Percentiles rank a stretch among this genome's conserved stretches.
Conservation (phyloP, 1,140 invertebrate genomes). For the Triops longicaudatus region DNA sequence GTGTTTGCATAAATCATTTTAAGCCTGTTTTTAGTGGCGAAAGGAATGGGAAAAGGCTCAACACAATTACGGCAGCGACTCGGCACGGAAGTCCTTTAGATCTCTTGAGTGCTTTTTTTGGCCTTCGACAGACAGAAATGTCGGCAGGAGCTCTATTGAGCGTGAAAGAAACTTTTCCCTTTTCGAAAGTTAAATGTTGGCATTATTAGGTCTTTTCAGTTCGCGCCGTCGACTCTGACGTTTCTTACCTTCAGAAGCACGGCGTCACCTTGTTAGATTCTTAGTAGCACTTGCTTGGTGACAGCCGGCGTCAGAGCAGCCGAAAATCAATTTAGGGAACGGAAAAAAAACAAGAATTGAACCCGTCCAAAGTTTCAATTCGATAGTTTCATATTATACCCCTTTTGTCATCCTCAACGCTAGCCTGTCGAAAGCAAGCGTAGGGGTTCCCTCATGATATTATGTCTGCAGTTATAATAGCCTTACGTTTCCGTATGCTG, state of each 20-base stretch:
- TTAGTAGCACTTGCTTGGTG: conserved; percentile 1
- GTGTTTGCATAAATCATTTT: conserved; percentile 8
- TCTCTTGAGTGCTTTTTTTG: background rate
- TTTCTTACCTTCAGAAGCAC: background rate
- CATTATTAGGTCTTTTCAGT: conserved; percentile 4
- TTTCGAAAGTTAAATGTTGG: background rate
- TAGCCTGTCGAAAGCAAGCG: background rate
- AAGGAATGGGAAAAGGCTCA: conserved; percentile 2
- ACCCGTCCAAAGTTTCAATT: background rate
- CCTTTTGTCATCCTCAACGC: background rate
- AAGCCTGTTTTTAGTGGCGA: background rate
- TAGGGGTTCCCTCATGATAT: no score
- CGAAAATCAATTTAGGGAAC: background rate
- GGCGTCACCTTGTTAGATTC: conserved; percentile 6
- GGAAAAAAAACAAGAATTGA: background rate
- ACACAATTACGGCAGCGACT: background rate
- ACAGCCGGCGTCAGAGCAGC: background rate
- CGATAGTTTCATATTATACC: background rate
- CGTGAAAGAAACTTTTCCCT: conserved; percentile 3
- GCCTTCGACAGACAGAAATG: background rate
- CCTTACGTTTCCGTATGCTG: background rate
- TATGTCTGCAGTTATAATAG: no score
- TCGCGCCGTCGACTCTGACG: background rate
- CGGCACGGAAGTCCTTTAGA: background rate
- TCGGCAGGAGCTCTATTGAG: background rate